Evolutionary conservation across 1,140 invertebrate genomes (phyloP), one percentile per base, ranked within the genome.

Genomic region (Araneus ventricosus): DNA sequence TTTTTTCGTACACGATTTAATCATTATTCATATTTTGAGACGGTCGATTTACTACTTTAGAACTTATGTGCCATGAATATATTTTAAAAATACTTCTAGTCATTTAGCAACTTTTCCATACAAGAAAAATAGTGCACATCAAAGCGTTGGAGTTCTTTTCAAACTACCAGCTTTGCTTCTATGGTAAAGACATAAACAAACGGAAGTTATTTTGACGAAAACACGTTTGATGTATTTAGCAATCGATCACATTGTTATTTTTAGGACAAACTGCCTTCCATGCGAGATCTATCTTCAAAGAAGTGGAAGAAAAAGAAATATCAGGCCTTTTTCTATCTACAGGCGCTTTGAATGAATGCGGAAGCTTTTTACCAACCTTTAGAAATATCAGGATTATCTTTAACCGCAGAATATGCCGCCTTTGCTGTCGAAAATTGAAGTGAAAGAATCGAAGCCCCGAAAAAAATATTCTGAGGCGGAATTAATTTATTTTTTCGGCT

Each of bases 401-500:
- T 34, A 75, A 75, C 67, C 30, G 67, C 67, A 30, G 17, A 75
- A 75, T 14, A 27, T 27, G 24, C 61, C 22, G 61, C 61, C 10
- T 67, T 67, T 67, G 3, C 67, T 37, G 67, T 20, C 67, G 67
- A 75, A 75, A 75, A 75, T 37, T 37, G 67, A 75, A 75, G 67
- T 34, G 17, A 70, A 70, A 70, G 67, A 70, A 70, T 27, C 2
- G 30, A 75, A 75, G 30, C 7, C 4, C 0, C 17, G 67, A 34
- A 34, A 75, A 70, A 75, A 75, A 34, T 17, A 20, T 34, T 30
- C 30, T 30, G 14, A 30, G 67, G 67, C 34, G 67, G 67, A 75
- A 75, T 75, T 75, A 75, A 75, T 37, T 75, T 75, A 30, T 75
- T 75, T 75, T 70, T 75, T 75, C 30, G 45, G 45, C 10, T 52